Evolutionary conservation across 2,888 invertebrate species (phyloP), one percentile per base, ranked within the genome.

Genomic region (Drosophila crucigera): DNA sequence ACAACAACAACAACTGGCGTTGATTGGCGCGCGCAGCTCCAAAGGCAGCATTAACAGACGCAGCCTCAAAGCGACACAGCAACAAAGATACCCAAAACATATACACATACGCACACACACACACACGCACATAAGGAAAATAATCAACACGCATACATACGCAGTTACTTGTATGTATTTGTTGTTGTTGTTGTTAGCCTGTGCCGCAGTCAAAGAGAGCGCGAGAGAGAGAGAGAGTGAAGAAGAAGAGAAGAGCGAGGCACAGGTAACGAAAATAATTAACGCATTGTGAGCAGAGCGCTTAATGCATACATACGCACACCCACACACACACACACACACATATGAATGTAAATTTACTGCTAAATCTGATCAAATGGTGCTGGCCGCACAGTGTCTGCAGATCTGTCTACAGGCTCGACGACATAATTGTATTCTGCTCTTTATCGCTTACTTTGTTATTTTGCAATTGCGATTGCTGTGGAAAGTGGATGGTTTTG

Each of bases 211-310:
- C 37, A 35, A 54, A 52, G 55, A 35, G 61, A 41, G 52, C 54
- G 49, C 53, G 43, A 63, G 28, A 52, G 31, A 31, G 30, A 30
- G 9, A 31, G 73, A 56, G 43, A 22, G 53, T 7, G 43, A 47
- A 47, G 22, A 47, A 25, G 4, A 25, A 47, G 50, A 49, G n/a
- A 47, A 50, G 70, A 56, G 68, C 65, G 58, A 70, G 63, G 76
- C 68, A 73, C 89, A 90, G 90, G 72, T 83, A 83, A 73, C 49
- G 73, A 80, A 77, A 73, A 90, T 80, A 85, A 88, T 82, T 76
- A 76, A 77, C 74, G 82, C 85, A 86, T 80, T 73, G 83, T 76
- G 73, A 43, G 58, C 66, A 59, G 54, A 68, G 54, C 16, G 47
- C 28, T 65, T 62, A 68, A 61, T 64, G 68, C 67, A 47, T 53